These are phyloP conservation scores for Tipula confusa DNA, from an alignment of 2,888 invertebrate species.

Conservation along the genomic window DNA sequence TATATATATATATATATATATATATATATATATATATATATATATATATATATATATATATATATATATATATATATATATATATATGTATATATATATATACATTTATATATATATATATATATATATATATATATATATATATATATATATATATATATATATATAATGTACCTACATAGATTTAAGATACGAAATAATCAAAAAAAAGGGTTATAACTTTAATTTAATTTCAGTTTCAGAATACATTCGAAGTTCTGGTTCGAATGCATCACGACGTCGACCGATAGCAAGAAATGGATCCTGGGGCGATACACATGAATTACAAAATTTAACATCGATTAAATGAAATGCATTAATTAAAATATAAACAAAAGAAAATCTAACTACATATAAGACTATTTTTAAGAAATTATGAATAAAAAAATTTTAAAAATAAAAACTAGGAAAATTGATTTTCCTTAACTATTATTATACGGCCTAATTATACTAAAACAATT, in stretches of 20 bases:
- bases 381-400: constrained; percentile 75
- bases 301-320: constrained; percentile 52
- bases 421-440: not conserved
- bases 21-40: constrained; percentile 25
- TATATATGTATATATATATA: constrained; percentile 6
- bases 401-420: constrained; percentile 51
- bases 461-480: not conserved
- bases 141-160: constrained; percentile 16
- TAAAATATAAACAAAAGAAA: constrained; percentile 20
- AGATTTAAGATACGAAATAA: too few species aligned
- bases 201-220: too few species aligned
- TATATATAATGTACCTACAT: too few species aligned
- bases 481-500: not conserved
- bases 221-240: constrained; percentile 45
- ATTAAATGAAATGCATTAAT: constrained; percentile 33
- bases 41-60: constrained; percentile 16
- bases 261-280: constrained; percentile 45
- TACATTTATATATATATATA: not conserved
- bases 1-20: constrained; percentile 25
- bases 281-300: constrained; percentile 46
- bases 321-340: constrained; percentile 45
- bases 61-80: constrained; percentile 25
- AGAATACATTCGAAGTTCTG: constrained; percentile 49
- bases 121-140: constrained; percentile 16
- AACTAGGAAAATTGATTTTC: not conserved